These are phyloP conservation scores for Myiozetetes cayanensis DNA, from an alignment of 2,113 vertebrate species.

Conservation along the genomic window DNA sequence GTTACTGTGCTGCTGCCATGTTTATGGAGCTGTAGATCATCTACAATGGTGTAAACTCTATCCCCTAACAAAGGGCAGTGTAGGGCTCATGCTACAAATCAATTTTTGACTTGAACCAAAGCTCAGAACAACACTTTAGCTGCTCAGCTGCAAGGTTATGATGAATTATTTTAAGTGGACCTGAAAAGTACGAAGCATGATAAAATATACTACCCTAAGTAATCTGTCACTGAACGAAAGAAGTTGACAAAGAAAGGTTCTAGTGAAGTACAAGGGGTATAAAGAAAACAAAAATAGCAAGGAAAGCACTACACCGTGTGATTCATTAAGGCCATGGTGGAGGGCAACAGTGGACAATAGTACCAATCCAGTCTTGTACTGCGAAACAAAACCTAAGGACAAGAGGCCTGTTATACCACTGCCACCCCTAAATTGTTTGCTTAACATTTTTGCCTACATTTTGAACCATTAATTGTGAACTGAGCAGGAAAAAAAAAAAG, in stretches of 20 bases:
- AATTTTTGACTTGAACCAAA: background rate
- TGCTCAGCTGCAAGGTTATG: background rate
- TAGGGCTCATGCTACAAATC: background rate
- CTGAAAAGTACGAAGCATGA: background rate
- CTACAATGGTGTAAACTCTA: background rate
- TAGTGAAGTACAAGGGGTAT: background rate
- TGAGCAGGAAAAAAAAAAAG: too few relatives aligned
- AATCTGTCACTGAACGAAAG: background rate
- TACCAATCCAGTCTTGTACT: background rate
- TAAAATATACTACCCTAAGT: background rate
- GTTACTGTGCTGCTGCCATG: background rate
- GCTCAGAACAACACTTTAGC: background rate
- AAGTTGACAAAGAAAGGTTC: background rate
- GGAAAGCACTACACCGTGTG: background rate
- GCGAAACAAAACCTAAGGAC: background rate
- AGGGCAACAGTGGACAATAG: background rate
- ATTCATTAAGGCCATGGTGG: rapidly evolving
- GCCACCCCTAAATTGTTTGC: background rate
- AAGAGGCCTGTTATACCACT: background rate
- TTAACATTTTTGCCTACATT: background rate
- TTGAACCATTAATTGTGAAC: background rate
- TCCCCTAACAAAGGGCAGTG: background rate
- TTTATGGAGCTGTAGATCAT: background rate
- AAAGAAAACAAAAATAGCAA: background rate
- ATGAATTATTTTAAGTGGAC: background rate